These are phyloP conservation scores for Matsumurasca onukii DNA, from an alignment of 1,140 invertebrate genomes.

Conservation along the genomic window DNA sequence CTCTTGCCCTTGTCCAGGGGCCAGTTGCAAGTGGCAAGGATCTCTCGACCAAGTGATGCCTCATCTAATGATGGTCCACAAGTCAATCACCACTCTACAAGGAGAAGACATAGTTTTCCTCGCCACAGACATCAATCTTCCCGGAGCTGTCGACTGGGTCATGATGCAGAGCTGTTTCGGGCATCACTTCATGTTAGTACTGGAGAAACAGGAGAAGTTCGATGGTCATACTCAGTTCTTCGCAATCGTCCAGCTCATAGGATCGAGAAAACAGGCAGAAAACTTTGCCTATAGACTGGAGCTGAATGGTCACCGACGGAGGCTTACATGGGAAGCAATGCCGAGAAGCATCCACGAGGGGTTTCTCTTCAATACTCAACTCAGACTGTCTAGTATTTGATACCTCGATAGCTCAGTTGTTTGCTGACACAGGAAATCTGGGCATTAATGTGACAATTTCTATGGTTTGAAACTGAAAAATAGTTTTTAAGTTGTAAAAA, in stretches of 20 bases:
- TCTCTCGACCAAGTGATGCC: constrained; percentile 95
- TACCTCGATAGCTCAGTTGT: constrained; percentile 95
- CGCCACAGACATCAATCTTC: constrained; percentile 98
- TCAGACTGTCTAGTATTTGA: constrained; percentile 99
- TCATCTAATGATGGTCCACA: constrained; percentile 96
- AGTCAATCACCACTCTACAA: constrained; percentile 97
- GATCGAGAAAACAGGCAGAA: constrained; percentile 97
- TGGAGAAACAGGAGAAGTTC: constrained; percentile 98
- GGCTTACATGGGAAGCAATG: constrained; percentile 98
- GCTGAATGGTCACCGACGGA: constrained; percentile 89
- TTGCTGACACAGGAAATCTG: constrained; percentile 98
- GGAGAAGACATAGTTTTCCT: constrained; percentile 99
- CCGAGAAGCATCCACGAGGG: constrained; percentile 98
- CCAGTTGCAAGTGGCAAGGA: constrained; percentile 99
- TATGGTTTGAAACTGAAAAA: constrained; percentile 41
- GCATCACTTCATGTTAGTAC: constrained; percentile 98
- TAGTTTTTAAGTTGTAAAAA: no score
- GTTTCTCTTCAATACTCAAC: constrained; percentile 96
- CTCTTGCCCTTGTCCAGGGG: constrained; percentile 96
- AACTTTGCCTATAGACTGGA: constrained; percentile 97
- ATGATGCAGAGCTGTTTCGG: constrained; percentile 99
- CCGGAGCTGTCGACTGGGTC: constrained; percentile 99
- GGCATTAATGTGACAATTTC: constrained; percentile 99
- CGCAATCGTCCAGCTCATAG: constrained; percentile 98
- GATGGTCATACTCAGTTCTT: constrained; percentile 99